Evolutionary conservation across 2,888 invertebrate genomes (phyloP).

Genomic region (Mechanitis mazaeus): DNA sequence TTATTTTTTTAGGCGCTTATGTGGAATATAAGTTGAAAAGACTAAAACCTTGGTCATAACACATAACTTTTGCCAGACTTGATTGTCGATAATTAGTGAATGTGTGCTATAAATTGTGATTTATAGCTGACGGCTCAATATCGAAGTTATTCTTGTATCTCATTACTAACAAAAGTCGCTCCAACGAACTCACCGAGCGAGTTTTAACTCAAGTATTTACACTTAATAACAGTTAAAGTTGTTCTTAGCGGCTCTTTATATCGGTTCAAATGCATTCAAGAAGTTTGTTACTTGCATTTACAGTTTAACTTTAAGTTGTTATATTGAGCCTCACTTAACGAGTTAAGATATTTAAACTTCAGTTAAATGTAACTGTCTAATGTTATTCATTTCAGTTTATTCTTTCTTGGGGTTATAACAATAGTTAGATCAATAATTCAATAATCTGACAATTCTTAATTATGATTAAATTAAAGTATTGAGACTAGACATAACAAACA

Average conservation of each 20-base stretch:
- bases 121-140: slow-evolving; percentile 21
- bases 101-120: too few relatives aligned
- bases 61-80: too few relatives aligned
- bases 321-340: slow-evolving; percentile 27
- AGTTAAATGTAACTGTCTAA: slow-evolving; percentile 21
- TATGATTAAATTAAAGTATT: too few relatives aligned
- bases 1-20: too few relatives aligned
- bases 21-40: too few relatives aligned
- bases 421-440: neutral
- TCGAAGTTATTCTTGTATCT: slow-evolving; percentile 25
- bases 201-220: slow-evolving; percentile 31
- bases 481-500: neutral
- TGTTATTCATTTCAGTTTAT: slow-evolving; percentile 15
- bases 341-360: slow-evolving; percentile 24
- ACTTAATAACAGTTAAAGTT: slow-evolving; percentile 29
- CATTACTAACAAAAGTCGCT: slow-evolving; percentile 26
- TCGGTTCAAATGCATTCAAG: slow-evolving; percentile 27
- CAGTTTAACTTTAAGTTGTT: slow-evolving; percentile 22
- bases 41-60: too few relatives aligned
- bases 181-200: slow-evolving; percentile 22
- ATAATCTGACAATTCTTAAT: too few relatives aligned
- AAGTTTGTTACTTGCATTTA: slow-evolving; percentile 26
- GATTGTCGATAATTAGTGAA: too few relatives aligned
- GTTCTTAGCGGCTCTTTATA: slow-evolving; percentile 21
- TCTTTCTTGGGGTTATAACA: slow-evolving; percentile 12